phyloP scores from a whole-genome alignment of 1,140 invertebrate species.

The Harpegnathos saltator region DNA sequence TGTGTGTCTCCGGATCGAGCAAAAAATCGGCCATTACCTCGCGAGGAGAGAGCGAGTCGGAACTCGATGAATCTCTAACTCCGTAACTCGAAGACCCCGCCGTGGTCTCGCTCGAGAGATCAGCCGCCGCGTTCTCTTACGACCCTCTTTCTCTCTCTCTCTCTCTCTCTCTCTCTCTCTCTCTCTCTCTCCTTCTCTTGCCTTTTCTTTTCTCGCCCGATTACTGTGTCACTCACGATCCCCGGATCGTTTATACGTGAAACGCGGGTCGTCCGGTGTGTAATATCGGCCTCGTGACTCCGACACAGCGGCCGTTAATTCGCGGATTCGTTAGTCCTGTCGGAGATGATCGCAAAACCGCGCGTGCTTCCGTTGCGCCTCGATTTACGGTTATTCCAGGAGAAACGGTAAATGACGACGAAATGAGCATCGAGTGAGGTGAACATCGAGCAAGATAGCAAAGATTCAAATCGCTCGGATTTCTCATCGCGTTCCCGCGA shows the following conservation, averaged over 20 bases:
- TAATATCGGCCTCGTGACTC: conserved; percentile 6
- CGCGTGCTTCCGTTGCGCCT: not conserved
- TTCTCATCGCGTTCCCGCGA: not conserved
- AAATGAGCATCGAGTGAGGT: no score
- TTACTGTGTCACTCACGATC: conserved; percentile 16
- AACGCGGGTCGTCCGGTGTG: not conserved
- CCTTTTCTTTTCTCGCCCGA: not conserved
- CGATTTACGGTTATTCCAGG: not conserved
- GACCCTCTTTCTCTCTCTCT: not conserved
- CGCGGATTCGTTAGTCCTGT: not conserved
- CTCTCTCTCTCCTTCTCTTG: not conserved
- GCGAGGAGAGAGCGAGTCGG: conserved; percentile 64
- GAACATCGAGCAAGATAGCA: not conserved
- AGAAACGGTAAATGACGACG: not conserved
- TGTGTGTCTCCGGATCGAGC: conserved; percentile 79
- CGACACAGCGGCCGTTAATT: not conserved
- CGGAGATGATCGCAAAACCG: not conserved
- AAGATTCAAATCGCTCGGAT: not conserved
- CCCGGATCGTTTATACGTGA: conserved; percentile 8
- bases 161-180: not conserved
- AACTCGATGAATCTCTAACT: conserved; percentile 62
- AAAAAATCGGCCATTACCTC: conserved; percentile 80
- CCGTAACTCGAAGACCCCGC: conserved; percentile 58
- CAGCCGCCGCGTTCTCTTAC: conserved; percentile 38
- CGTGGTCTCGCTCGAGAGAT: conserved; percentile 46